Evolutionary conservation across 2,113 vertebrate species (phyloP).

Genomic region (Chionomys nivalis): DNA sequence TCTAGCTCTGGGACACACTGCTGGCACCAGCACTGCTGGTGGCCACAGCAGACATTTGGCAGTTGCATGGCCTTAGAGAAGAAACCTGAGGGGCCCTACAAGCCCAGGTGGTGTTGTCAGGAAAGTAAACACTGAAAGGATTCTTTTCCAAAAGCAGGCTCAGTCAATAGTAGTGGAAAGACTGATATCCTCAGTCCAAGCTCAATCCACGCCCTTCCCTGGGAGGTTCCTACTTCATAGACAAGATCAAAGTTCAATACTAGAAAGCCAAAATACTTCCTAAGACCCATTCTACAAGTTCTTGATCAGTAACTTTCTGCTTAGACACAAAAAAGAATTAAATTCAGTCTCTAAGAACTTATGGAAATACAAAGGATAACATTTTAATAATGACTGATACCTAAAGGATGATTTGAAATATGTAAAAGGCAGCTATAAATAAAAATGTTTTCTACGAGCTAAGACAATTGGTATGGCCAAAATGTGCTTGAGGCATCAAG

Average conservation of each 20-base stretch:
- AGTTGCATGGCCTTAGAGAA: neutral
- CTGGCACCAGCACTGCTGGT: rapidly evolving
- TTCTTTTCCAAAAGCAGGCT: neutral
- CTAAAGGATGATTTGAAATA: slow-evolving; percentile 47
- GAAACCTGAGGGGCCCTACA: neutral
- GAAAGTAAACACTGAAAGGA: neutral
- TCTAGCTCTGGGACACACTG: neutral
- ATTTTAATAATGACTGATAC: neutral
- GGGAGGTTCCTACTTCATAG: rapidly evolving
- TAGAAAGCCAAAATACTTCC: neutral
- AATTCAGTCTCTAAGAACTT: neutral
- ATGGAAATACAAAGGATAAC: neutral
- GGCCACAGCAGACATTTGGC: neutral
- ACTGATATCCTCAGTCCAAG: neutral
- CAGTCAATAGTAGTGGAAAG: neutral
- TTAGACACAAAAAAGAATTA: neutral
- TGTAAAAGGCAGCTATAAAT: neutral
- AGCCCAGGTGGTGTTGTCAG: neutral
- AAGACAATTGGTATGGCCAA: neutral
- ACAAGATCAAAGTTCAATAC: neutral
- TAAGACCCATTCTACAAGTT: neutral
- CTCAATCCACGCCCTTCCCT: neutral
- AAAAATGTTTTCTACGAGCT: slow-evolving; percentile 22
- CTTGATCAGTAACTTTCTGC: neutral
- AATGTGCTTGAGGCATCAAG: neutral